Percentiles rank a stretch among this genome's conserved stretches.
Evolutionary conservation across 2,113 vertebrate genomes (phyloP).

Genomic region (Acinonyx jubatus): DNA sequence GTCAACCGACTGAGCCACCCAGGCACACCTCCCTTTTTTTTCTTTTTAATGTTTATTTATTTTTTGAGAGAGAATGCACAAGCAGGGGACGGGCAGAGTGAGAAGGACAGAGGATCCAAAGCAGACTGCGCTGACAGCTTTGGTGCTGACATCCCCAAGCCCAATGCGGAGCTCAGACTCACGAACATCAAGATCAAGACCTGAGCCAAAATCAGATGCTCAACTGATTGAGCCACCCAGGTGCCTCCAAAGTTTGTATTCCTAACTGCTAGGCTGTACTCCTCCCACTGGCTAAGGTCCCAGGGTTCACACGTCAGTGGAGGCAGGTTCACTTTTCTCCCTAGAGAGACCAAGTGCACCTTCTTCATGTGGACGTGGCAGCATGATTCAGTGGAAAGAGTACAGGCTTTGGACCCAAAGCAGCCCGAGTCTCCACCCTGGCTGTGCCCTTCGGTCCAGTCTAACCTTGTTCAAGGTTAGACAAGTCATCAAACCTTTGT

Average conservation of each 20-base stretch:
- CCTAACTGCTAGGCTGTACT: not conserved
- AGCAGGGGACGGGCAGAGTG: too few relatives aligned
- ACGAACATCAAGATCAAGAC: too few relatives aligned
- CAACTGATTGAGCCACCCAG: too few relatives aligned
- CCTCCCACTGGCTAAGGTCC: not conserved
- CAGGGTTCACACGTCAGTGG: not conserved
- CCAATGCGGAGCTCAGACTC: too few relatives aligned
- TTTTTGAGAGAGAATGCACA: too few relatives aligned
- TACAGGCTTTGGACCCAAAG: not conserved
- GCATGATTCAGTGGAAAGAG: not conserved
- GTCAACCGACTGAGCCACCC: too few relatives aligned
- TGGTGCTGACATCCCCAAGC: too few relatives aligned
- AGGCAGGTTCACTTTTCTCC: not conserved
- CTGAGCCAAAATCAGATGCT: too few relatives aligned
- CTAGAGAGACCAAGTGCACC: not conserved
- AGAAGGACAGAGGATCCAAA: too few relatives aligned
- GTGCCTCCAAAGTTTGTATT: not conserved
- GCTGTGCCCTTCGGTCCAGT: not conserved
- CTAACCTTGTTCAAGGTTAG: not conserved
- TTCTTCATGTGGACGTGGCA: not conserved
- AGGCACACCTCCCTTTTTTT: too few relatives aligned
- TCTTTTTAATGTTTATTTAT: too few relatives aligned
- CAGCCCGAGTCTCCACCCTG: not conserved
- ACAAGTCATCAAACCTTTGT: not conserved
- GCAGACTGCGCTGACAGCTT: too few relatives aligned